Percentiles rank a stretch among this genome's conserved stretches.
phyloP scores from a whole-genome alignment of 2,888 invertebrate species.

The Drosophila yooni region DNA sequence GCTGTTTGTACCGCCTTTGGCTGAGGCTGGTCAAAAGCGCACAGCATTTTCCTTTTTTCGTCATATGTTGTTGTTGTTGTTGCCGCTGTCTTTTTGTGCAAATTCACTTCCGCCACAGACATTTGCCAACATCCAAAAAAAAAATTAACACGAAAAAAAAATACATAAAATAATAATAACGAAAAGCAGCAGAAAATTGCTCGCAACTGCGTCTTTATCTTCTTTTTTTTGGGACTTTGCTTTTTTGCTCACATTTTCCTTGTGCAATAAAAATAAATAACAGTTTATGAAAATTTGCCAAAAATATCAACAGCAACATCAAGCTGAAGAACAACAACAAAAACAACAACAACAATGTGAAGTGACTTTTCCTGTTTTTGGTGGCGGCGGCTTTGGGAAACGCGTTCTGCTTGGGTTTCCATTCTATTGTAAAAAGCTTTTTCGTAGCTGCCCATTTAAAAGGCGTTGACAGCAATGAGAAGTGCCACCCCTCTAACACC shows the following conservation, averaged over 20 bases:
- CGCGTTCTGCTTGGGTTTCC: constrained; percentile 47
- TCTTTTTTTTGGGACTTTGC: constrained; percentile 9
- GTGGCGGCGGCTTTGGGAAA: constrained; percentile 50
- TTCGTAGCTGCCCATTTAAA: constrained; percentile 72
- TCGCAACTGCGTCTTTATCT: constrained; percentile 43
- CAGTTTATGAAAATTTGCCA: constrained; percentile 81
- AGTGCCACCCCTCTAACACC: constrained; percentile 7
- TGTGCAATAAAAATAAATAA: constrained; percentile 78
- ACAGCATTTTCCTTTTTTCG: constrained; percentile 58
- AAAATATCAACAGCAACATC: constrained; percentile 71
- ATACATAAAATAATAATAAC: constrained; percentile 39
- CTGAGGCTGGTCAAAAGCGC: constrained; percentile 67
- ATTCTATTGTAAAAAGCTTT: constrained; percentile 68
- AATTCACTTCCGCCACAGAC: constrained; percentile 75
- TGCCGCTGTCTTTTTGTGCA: constrained; percentile 64
- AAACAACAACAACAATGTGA: constrained; percentile 35
- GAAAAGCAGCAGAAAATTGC: constrained; percentile 71
- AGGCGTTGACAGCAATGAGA: constrained; percentile 71
- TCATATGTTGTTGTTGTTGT: constrained; percentile 17
- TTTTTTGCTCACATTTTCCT: constrained; percentile 59
- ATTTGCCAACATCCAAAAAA: constrained; percentile 47
- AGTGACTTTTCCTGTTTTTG: constrained; percentile 77
- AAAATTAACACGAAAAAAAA: constrained; percentile 46
- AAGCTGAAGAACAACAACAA: constrained; percentile 44
- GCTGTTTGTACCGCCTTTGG: constrained; percentile 46